phyloP scores from a whole-genome alignment of 64 coral and sea anemone genomes.

The Catalaphyllia jardinei region DNA sequence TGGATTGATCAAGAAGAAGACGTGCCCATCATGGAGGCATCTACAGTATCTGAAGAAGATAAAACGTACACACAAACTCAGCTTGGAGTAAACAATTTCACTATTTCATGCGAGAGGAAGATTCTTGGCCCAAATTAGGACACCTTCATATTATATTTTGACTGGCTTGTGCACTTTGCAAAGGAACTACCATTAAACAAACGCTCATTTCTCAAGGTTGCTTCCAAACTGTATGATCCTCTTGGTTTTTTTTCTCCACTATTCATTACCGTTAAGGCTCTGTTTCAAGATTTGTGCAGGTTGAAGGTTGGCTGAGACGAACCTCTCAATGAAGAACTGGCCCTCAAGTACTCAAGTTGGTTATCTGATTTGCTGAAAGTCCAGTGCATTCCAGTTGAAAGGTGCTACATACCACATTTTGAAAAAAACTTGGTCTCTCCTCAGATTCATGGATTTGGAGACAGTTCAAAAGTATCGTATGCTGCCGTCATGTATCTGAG shows the following conservation, averaged over 20 bases:
- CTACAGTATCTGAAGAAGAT: not conserved
- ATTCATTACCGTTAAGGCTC: not conserved
- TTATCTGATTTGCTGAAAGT: not conserved
- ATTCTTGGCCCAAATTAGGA: conserved; percentile 41
- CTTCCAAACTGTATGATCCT: conserved; percentile 31
- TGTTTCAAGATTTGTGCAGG: not conserved
- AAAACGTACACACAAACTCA: not conserved
- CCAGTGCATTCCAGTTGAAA: not conserved
- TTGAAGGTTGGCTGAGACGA: not conserved
- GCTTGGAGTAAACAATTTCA: not conserved
- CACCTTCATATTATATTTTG: conserved; percentile 8
- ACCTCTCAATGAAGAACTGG: not conserved
- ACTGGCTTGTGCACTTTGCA: conserved; percentile 6
- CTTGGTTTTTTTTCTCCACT: conserved; percentile 27
- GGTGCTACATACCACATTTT: too few species aligned
- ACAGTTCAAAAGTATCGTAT: too few species aligned
- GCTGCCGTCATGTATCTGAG: too few species aligned
- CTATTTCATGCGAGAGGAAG: not conserved
- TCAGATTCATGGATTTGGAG: too few species aligned
- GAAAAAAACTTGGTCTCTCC: too few species aligned
- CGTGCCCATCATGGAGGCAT: not conserved
- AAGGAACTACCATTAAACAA: conserved; percentile 34
- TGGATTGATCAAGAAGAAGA: not conserved
- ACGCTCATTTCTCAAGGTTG: not conserved
- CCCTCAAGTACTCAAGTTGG: not conserved